A percentile compares a stretch with the other conserved stretches of the same genome.
phyloP scores from a whole-genome alignment of 2,888 invertebrate species.

The Pachydiplax longipennis region DNA sequence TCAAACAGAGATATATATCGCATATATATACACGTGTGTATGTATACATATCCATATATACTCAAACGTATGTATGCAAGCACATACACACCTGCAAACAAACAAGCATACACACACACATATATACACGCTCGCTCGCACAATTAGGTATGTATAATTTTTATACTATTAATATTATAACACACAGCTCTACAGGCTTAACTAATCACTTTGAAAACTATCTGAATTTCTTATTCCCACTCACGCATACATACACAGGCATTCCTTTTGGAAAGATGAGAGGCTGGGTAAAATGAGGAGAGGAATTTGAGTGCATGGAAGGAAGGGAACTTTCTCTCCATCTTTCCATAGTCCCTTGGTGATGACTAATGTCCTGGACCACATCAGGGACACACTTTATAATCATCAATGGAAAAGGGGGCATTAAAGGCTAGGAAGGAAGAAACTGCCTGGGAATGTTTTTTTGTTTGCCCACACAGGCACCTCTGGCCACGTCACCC shows the following conservation, averaged over 20 bases:
- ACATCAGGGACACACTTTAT: slow-evolving; percentile 16
- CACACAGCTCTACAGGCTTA: slow-evolving; percentile 51
- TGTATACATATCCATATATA: slow-evolving; percentile 47
- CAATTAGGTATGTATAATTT: slow-evolving; percentile 44
- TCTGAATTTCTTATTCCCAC: slow-evolving; percentile 12
- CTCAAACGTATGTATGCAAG: neutral
- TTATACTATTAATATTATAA: slow-evolving; percentile 50
- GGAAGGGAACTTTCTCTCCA: neutral
- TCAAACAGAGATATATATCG: slow-evolving; percentile 40
- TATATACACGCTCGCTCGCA: slow-evolving; percentile 47
- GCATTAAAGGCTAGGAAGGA: slow-evolving; percentile 18
- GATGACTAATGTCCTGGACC: neutral
- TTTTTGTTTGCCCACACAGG: slow-evolving; percentile 29
- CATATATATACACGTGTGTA: slow-evolving; percentile 46
- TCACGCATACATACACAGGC: slow-evolving; percentile 2
- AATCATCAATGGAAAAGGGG: slow-evolving; percentile 13
- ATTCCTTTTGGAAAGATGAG: slow-evolving; percentile 28
- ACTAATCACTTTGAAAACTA: slow-evolving; percentile 49
- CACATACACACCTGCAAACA: slow-evolving; percentile 46
- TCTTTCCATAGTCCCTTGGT: neutral
- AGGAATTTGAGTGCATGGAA: neutral
- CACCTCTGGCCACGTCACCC: slow-evolving; percentile 25
- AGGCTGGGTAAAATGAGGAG: neutral
- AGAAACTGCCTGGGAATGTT: slow-evolving; percentile 44
- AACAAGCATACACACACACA: slow-evolving; percentile 47